These are phyloP conservation scores for Tadarida brasiliensis DNA, from an alignment of 2,797 vertebrate genomes.

Conservation along the genomic window DNA sequence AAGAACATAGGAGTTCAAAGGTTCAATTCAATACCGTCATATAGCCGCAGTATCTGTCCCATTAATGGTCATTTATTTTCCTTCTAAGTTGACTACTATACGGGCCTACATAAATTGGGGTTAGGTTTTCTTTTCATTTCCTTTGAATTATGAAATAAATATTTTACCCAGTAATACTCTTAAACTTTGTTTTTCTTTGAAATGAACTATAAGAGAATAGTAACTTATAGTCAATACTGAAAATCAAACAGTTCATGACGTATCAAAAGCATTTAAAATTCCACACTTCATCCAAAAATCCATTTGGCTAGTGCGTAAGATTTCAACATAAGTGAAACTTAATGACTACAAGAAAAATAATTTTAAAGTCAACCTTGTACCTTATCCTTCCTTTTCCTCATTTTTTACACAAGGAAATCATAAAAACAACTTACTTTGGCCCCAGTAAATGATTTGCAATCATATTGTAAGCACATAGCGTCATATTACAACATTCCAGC, in stretches of 20 bases:
- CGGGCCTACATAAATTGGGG: not conserved
- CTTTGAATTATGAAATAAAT: not conserved
- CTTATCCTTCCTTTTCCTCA: slow-evolving; percentile 62
- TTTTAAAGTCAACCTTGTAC: slow-evolving; percentile 80
- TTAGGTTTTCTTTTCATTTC: not conserved
- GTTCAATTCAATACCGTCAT: not conserved
- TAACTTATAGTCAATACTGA: not conserved
- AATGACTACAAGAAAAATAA: slow-evolving; percentile 69
- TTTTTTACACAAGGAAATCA: slow-evolving; percentile 73
- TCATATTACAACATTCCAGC: slow-evolving; percentile 74
- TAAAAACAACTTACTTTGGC: slow-evolving; percentile 78
- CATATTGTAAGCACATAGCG: slow-evolving; percentile 55
- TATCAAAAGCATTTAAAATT: slow-evolving; percentile 46
- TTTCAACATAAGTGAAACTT: slow-evolving; percentile 51
- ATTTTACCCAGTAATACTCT: not conserved
- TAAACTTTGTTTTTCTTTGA: not conserved
- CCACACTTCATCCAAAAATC: not conserved
- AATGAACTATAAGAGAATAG: slow-evolving; percentile 8
- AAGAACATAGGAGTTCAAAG: not conserved
- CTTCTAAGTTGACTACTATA: not conserved
- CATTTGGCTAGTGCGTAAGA: slow-evolving; percentile 53
- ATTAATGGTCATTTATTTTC: not conserved
- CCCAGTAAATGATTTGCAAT: slow-evolving; percentile 78
- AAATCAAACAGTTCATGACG: not conserved
- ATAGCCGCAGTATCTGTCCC: not conserved